A percentile compares a stretch with the other conserved stretches of the same genome.
Evolutionary conservation across 2,888 invertebrate species (phyloP).

Genomic region (Phorcus lineatus): DNA sequence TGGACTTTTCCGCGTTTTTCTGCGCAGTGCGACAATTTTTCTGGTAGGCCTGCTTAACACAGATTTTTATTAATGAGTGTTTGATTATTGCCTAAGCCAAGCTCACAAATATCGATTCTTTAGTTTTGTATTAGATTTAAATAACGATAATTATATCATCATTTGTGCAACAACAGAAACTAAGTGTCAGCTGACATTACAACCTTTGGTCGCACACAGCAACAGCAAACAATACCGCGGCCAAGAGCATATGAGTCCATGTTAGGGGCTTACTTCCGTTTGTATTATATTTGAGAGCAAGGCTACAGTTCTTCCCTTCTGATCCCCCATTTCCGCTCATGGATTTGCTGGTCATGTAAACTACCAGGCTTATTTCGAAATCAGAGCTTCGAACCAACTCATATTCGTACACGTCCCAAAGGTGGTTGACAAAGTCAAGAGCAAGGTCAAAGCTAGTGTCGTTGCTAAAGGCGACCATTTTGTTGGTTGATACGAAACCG

Average conservation of each 20-base stretch:
- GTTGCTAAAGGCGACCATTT: constrained; percentile 33
- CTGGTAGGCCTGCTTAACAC: too few relatives aligned
- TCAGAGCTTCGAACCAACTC: constrained; percentile 6
- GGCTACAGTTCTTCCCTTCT: constrained; percentile 1
- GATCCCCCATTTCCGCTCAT: neutral
- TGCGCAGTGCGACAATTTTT: too few relatives aligned
- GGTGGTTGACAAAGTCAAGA: constrained; percentile 28
- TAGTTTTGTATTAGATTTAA: too few relatives aligned
- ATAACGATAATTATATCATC: neutral
- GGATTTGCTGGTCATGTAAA: constrained; percentile 17
- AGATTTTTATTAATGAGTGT: too few relatives aligned
- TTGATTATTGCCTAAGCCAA: too few relatives aligned
- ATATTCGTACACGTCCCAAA: constrained; percentile 20
- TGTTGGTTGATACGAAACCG: constrained; percentile 31
- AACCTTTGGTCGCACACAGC: neutral
- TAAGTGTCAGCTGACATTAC: neutral
- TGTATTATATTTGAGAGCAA: constrained; percentile 1
- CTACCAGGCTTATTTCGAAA: constrained; percentile 24
- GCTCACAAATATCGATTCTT: too few relatives aligned
- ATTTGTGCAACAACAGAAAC: constrained; percentile 10
- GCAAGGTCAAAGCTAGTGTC: constrained; percentile 24
- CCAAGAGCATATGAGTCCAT: neutral
- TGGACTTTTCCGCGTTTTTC: too few relatives aligned
- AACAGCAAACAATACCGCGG: neutral
- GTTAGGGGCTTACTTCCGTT: neutral